Percentiles rank a stretch among this genome's conserved stretches.
Conservation (phyloP, 2,797 vertebrate species). For the Rhodeus uyekii region DNA sequence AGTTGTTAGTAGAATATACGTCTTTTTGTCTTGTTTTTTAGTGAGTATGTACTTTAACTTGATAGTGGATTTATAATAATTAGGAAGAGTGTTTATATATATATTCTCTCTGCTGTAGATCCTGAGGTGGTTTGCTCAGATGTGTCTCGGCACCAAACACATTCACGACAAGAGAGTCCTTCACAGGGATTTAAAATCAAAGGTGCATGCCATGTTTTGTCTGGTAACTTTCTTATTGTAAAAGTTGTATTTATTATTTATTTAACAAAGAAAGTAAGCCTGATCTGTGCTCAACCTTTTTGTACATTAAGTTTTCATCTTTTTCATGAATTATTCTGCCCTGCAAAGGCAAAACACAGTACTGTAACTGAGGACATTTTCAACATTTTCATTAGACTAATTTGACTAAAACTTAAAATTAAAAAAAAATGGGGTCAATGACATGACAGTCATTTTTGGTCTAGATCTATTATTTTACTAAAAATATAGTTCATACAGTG, state of each 20-base stretch:
- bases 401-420: too few relatives aligned
- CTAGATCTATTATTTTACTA: neutral
- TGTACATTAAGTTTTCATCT: neutral
- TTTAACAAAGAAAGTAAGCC: neutral
- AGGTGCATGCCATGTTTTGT: slow-evolving; percentile 71
- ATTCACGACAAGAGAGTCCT: slow-evolving; percentile 87
- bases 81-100: neutral
- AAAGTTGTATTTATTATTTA: neutral
- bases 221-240: neutral
- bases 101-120: slow-evolving; percentile 71
- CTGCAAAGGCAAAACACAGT: neutral
- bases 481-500: neutral
- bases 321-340: neutral
- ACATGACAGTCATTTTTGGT: neutral
- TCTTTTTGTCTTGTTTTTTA: neutral
- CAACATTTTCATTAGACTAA: neutral
- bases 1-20: neutral
- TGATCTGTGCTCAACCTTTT: neutral
- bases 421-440: neutral
- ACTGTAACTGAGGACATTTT: neutral
- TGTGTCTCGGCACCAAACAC: slow-evolving; percentile 85
- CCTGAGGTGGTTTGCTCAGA: slow-evolving; percentile 89
- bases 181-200: slow-evolving; percentile 94
- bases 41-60: neutral
- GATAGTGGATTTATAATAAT: neutral